These are phyloP conservation scores for Drosophila tripunctata DNA, from an alignment of 2,888 invertebrate genomes.

Conservation along the genomic window DNA sequence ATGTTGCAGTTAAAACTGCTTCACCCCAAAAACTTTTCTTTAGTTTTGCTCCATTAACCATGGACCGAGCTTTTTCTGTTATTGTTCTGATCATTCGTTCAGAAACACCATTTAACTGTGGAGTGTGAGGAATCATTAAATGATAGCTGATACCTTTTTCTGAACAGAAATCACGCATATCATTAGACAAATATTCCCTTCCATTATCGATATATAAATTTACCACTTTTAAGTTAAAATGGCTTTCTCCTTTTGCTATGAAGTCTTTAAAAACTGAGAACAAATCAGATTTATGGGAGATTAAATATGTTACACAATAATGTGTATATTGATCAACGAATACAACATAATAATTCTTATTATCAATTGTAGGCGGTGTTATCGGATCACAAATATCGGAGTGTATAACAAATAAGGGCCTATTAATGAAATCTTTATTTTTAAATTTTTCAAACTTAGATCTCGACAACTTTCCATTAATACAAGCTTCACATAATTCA, in stretches of 20 bases:
- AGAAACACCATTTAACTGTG: constrained; percentile 15
- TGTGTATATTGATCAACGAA: neutral
- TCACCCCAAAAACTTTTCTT: neutral
- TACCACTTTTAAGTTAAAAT: neutral
- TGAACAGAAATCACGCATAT: constrained; percentile 1
- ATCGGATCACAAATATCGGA: constrained; percentile 22
- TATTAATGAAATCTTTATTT: constrained; percentile 12
- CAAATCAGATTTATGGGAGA: constrained; percentile 11
- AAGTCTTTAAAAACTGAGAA: constrained; percentile 7
- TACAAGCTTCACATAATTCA: neutral
- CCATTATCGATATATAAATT: neutral
- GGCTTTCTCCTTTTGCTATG: neutral
- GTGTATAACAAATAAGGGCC: constrained; percentile 17
- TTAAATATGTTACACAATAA: constrained; percentile 10
- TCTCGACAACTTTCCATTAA: neutral
- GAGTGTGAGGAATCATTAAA: constrained; percentile 24
- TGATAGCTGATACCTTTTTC: constrained; percentile 15
- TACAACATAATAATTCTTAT: neutral
- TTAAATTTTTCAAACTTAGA: constrained; percentile 2
- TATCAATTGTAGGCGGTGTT: neutral
- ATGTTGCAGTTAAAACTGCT: constrained; percentile 1
- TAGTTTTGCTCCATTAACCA: neutral
- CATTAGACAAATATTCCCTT: constrained; percentile 9
- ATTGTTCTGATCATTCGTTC: constrained; percentile 21
- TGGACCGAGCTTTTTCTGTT: constrained; percentile 13